Base-by-base conservation (phyloP, 2,888 invertebrate species). In the Lithophane leautieri region DNA sequence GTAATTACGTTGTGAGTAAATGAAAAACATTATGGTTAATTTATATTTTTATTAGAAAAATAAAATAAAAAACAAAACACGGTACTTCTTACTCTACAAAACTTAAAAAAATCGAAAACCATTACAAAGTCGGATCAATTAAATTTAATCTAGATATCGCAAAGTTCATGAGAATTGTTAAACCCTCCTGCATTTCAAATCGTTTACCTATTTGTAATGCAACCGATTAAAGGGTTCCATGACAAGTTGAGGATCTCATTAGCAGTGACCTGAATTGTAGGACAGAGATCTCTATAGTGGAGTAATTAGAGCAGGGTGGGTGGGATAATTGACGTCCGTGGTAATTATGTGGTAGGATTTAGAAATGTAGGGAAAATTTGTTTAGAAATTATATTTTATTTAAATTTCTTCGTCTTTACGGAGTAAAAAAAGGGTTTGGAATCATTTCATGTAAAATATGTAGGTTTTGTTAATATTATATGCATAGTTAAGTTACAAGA, bases 191-290 rank as follows among this genome's bases (percentile, higher is more conserved):
- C 34, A 34, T 34, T 34, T 34, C 34, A 34, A 34, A 34, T 34
- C 34, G 34, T 34, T 34, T 34, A 34, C 34, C 34, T 34, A 34
- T 58, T 79, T 58, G 70, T 82, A 69, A 73, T 79, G 62, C 74
- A 54, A 16, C 71, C 61, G 40, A 84, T 68, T 61, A 77, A 71
- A 73, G 61, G 68, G 68, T 63, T 56, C 72, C 80, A 66, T 70
- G 81, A 82, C 79, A 78, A 76, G 66, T 82, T 84, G 76, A 82
- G 84, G 81, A 87, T 84, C 86, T 88, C 88, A 88, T 88, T 88
- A 88, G 76, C 71, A 69, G 60, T 84, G 88, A 81, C 87, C 88
- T 87, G 83, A 75, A 84, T 88, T 73, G 76, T 81, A 14, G 50
- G 70, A 68, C 75, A 72, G 77, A 71, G 77, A 75, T 81, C 71